Percentiles rank a stretch among this genome's conserved stretches.
These are phyloP conservation scores for Rissa tridactyla DNA, from an alignment of 2,113 vertebrate genomes.

Conservation along the genomic window DNA sequence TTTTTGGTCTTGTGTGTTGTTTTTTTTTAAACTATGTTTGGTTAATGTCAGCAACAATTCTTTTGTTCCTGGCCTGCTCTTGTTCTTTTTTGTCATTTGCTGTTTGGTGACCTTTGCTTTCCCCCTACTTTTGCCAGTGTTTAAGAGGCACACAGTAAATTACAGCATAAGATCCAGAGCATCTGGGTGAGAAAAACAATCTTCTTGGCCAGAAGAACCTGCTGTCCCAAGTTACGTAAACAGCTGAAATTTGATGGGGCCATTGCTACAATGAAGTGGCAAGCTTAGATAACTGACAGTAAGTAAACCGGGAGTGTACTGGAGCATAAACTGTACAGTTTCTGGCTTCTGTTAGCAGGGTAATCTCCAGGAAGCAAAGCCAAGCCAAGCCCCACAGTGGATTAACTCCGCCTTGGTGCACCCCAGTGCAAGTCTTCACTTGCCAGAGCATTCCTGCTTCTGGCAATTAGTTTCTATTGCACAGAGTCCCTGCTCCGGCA, in stretches of 20 bases:
- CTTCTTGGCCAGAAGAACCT: background rate
- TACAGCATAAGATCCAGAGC: background rate
- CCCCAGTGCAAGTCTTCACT: background rate
- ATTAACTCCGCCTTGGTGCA: background rate
- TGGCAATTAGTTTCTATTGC: background rate
- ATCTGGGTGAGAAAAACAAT: background rate
- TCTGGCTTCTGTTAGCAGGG: background rate
- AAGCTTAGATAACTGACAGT: background rate
- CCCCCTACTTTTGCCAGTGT: background rate
- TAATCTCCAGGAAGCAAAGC: background rate
- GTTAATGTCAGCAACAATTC: background rate
- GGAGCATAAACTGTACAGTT: background rate
- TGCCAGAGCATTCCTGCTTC: background rate
- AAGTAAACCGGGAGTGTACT: background rate
- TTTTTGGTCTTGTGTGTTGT: background rate
- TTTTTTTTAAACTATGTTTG: background rate
- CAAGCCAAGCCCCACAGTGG: background rate
- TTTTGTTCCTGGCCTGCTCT: background rate
- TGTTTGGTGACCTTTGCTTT: background rate
- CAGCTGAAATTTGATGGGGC: background rate
- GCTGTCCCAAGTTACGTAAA: background rate
- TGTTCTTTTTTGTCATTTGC: background rate
- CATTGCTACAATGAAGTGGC: background rate
- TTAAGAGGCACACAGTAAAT: background rate
- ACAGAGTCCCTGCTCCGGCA: background rate